phyloP scores from a whole-genome alignment of 2,888 invertebrate species.

The Brachypalpus laphriformis region DNA sequence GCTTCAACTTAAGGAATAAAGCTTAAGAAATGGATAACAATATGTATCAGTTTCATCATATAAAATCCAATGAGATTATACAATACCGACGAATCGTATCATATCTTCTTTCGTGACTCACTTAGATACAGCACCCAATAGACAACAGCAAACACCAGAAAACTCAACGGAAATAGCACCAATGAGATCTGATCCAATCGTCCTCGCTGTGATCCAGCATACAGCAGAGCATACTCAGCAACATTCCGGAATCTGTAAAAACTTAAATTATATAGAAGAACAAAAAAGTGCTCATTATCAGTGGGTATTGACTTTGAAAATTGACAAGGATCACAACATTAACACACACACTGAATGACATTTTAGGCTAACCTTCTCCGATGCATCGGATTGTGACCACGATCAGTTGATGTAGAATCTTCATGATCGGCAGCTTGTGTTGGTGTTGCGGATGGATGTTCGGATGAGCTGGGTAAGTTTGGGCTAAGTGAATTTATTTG shows the following conservation, averaged over 20 bases:
- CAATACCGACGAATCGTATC: slow-evolving; percentile 69
- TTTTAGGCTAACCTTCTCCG: slow-evolving; percentile 63
- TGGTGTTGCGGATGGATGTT: slow-evolving; percentile 34
- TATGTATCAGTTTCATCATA: slow-evolving; percentile 38
- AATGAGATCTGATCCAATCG: slow-evolving; percentile 85
- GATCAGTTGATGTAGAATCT: slow-evolving; percentile 47
- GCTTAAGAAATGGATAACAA: slow-evolving; percentile 15
- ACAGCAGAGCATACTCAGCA: slow-evolving; percentile 85
- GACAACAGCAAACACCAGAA: slow-evolving; percentile 84
- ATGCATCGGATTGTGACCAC: slow-evolving; percentile 57
- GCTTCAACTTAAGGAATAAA: slow-evolving; percentile 21
- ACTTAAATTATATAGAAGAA: slow-evolving; percentile 41
- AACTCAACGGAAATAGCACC: slow-evolving; percentile 85
- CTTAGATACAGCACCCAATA: slow-evolving; percentile 86
- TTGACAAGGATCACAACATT: background rate
- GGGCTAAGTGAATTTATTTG: slow-evolving; percentile 41
- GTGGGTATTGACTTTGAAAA: background rate
- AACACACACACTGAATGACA: background rate
- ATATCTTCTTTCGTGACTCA: slow-evolving; percentile 82
- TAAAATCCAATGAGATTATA: slow-evolving; percentile 36
- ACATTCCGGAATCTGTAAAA: slow-evolving; percentile 81
- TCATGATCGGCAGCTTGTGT: slow-evolving; percentile 61
- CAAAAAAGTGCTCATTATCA: slow-evolving; percentile 8
- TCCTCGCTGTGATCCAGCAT: slow-evolving; percentile 86
- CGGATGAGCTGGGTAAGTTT: slow-evolving; percentile 48